Percentiles rank a stretch among this genome's conserved stretches.
Evolutionary conservation across 2,888 invertebrate genomes (phyloP).

Genomic region (Chelonus formosanus): DNA sequence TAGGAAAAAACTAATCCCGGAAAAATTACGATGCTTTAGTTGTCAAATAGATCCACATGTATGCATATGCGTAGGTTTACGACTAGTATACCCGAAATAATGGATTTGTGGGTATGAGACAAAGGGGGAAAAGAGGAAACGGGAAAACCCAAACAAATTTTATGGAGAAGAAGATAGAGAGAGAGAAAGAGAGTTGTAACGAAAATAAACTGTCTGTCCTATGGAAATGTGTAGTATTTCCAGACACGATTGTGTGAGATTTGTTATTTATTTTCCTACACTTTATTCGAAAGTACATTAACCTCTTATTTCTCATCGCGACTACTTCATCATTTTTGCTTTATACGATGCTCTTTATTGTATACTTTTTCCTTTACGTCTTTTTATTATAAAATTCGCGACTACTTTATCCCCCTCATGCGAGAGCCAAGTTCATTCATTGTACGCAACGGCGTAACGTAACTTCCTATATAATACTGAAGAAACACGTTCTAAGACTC

Average conservation of each 20-base stretch:
- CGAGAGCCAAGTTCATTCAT: conserved; percentile 39
- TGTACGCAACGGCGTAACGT: conserved; percentile 42
- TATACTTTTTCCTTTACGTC: conserved; percentile 11
- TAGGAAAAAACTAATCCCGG: no score
- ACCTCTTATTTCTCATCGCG: conserved; percentile 2
- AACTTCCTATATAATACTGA: conserved; percentile 35
- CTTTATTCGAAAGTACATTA: conserved; percentile 11
- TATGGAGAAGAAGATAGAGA: background rate
- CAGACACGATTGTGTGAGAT: conserved; percentile 6
- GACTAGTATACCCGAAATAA: background rate
- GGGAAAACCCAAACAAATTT: conserved; percentile 10
- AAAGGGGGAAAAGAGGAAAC: background rate
- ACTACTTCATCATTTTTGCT: background rate
- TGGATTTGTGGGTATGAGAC: background rate
- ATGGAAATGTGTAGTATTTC: background rate
- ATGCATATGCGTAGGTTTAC: background rate
- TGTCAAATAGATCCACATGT: no score
- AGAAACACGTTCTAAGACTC: conserved; percentile 46
- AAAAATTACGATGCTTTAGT: no score
- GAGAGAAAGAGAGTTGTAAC: background rate
- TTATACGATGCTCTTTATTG: background rate
- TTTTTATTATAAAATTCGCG: conserved; percentile 11
- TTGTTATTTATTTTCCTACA: conserved; percentile 19
- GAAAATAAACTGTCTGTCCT: background rate
- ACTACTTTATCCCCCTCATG: conserved; percentile 18